Evolutionary conservation across 2,113 vertebrate species (phyloP).

Genomic region (Entomyzon cyanotis): DNA sequence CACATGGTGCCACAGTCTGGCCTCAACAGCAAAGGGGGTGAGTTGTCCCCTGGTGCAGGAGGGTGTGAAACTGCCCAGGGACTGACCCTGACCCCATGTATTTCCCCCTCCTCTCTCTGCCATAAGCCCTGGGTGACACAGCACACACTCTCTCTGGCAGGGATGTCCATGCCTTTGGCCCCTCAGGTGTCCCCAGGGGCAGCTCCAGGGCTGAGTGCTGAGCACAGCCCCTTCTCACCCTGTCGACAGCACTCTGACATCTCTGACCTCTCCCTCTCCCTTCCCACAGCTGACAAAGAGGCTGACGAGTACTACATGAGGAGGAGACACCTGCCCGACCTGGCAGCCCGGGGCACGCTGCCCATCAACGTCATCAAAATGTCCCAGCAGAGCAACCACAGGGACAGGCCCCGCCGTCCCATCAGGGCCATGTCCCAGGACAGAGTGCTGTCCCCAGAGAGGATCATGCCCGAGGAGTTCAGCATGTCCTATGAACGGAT

Average conservation of each 20-base stretch:
- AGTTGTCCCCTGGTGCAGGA: not conserved
- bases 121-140: not conserved
- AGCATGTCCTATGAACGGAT: constrained; percentile 88
- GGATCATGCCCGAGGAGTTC: constrained; percentile 83
- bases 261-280: not conserved
- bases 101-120: not conserved
- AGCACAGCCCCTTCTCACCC: too few relatives aligned
- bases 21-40: rapidly evolving
- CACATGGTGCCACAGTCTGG: rapidly evolving
- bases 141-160: not conserved
- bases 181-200: rapidly evolving
- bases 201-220: not conserved
- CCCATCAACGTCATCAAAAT: constrained; percentile 95
- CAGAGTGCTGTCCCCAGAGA: constrained; percentile 88
- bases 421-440: constrained; percentile 98
- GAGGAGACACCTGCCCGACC: constrained; percentile 91
- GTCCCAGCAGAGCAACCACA: constrained; percentile 83
- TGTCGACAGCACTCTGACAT: rapidly evolving
- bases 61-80: not conserved
- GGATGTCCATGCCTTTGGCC: not conserved
- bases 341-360: constrained; percentile 92
- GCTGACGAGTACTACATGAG: constrained; percentile 96
- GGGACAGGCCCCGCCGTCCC: constrained; percentile 88
- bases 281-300: constrained; percentile 90
- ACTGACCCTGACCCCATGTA: not conserved